Evolutionary conservation across 2,113 vertebrate species (phyloP).

Genomic region (Hydropotes inermis): DNA sequence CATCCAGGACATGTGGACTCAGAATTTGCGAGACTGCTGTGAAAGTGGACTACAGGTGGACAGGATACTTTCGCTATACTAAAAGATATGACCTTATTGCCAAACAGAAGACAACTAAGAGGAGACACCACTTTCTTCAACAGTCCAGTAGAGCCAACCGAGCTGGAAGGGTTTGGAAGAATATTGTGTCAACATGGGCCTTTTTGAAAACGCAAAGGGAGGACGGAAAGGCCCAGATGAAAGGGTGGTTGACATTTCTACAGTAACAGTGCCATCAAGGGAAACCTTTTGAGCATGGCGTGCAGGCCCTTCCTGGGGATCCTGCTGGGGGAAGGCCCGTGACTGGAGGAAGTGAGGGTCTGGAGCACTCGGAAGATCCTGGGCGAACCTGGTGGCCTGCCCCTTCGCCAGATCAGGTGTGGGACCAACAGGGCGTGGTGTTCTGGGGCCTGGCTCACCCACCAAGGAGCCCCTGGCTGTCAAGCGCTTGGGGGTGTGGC

Average conservation of each 20-base stretch:
- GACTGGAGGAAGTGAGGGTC: too few relatives aligned
- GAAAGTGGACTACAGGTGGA: neutral
- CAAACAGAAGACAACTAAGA: neutral
- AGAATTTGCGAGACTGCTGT: neutral
- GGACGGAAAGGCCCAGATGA: too few relatives aligned
- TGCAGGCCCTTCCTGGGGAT: too few relatives aligned
- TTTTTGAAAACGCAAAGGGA: too few relatives aligned
- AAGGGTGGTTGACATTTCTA: too few relatives aligned
- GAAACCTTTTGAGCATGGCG: too few relatives aligned
- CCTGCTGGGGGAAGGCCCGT: too few relatives aligned
- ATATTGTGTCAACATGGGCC: too few relatives aligned
- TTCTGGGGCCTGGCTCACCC: neutral
- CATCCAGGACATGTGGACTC: neutral
- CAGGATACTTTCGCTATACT: neutral
- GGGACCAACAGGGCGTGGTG: neutral
- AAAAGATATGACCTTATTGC: neutral
- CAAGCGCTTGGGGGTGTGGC: neutral
- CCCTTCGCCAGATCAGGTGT: neutral
- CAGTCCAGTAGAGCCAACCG: neutral
- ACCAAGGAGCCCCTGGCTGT: neutral
- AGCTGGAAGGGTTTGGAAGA: too few relatives aligned
- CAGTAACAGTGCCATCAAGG: too few relatives aligned
- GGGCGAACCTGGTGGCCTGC: neutral
- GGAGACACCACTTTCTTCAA: neutral
- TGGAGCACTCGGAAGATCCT: too few relatives aligned